These are phyloP conservation scores for Mus spretus DNA, from an alignment of 2,797 vertebrate genomes.

Conservation along the genomic window DNA sequence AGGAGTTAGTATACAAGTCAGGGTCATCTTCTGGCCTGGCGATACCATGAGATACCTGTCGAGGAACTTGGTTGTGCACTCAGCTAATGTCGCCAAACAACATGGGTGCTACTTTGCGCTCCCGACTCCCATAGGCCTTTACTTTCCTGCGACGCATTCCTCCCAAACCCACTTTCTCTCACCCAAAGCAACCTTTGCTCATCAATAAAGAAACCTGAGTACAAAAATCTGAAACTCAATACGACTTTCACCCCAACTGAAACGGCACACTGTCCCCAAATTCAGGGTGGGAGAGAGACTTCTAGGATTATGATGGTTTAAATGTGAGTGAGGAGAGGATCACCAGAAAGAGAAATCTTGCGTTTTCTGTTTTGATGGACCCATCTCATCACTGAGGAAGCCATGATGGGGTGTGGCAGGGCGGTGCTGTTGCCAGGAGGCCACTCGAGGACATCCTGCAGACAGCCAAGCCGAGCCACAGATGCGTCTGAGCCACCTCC, in stretches of 20 bases:
- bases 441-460: background rate
- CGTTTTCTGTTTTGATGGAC: background rate
- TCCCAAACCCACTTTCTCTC: background rate
- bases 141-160: background rate
- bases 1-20: background rate
- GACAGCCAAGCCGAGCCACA: background rate
- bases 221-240: background rate
- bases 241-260: background rate
- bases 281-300: background rate
- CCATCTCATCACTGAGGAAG: background rate
- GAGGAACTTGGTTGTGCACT: background rate
- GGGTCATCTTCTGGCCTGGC: background rate
- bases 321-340: background rate
- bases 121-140: background rate
- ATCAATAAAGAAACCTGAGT: background rate
- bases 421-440: background rate
- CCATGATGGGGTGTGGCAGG: no score
- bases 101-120: background rate
- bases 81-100: no score
- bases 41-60: background rate
- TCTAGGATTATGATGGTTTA: background rate
- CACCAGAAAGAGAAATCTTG: background rate
- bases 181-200: background rate
- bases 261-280: background rate
- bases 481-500: background rate